Percentiles rank a stretch among this genome's conserved stretches.
These are phyloP conservation scores for Pelobates cultripes DNA, from an alignment of 2,797 vertebrate species.

Conservation along the genomic window DNA sequence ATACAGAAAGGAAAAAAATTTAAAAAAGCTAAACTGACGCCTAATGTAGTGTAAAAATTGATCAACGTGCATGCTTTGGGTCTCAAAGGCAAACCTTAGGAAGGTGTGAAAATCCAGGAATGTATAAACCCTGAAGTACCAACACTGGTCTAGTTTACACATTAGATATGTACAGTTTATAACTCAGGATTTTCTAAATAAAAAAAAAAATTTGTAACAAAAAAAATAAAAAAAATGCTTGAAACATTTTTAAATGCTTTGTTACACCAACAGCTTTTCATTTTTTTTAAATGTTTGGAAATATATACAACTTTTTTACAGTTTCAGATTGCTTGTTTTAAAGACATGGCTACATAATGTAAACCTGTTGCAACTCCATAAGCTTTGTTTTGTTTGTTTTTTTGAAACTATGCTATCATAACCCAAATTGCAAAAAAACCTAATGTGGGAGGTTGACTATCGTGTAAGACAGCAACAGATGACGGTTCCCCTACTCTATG, in stretches of 20 bases:
- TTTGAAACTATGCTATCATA: constrained; percentile 71
- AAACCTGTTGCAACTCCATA: constrained; percentile 76
- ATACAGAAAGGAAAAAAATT: constrained; percentile 73
- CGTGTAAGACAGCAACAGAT: constrained; percentile 67
- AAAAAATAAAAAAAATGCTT: constrained; percentile 77
- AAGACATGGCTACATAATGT: constrained; percentile 73
- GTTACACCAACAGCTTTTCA: constrained; percentile 78
- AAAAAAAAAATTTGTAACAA: constrained; percentile 80
- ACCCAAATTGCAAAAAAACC: constrained; percentile 73
- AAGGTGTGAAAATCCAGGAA: constrained; percentile 54
- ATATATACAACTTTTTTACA: constrained; percentile 81
- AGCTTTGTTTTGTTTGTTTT: too few species aligned
- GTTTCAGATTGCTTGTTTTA: constrained; percentile 70
- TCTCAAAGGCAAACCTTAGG: constrained; percentile 57
- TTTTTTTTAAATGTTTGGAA: constrained; percentile 78
- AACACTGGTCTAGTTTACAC: constrained; percentile 75
- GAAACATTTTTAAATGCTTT: constrained; percentile 83
- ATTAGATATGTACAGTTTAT: constrained; percentile 81
- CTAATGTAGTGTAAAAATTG: constrained; percentile 75
- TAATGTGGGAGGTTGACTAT: constrained; percentile 73
- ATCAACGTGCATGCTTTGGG: constrained; percentile 71
- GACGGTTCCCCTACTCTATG: constrained; percentile 81
- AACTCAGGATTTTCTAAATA: constrained; percentile 78
- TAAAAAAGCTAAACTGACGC: constrained; percentile 73
- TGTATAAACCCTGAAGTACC: constrained; percentile 64